phyloP scores from a whole-genome alignment of 2,797 vertebrate genomes.

The Sebastes oblongus region DNA sequence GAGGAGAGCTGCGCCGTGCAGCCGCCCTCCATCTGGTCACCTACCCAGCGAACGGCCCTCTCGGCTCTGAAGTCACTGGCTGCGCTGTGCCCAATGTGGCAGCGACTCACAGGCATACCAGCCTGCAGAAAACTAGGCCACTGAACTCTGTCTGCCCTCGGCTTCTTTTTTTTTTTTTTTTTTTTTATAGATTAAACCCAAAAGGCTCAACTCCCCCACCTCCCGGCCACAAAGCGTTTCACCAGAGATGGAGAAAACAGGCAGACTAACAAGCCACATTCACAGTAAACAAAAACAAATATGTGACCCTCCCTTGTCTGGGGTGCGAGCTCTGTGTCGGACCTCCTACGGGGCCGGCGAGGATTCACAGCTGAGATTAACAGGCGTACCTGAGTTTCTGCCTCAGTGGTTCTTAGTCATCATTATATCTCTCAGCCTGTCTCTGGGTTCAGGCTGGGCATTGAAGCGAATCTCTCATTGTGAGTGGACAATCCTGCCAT shows the following conservation, averaged over 20 bases:
- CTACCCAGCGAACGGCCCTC: conserved; percentile 46
- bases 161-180: conserved; percentile 33
- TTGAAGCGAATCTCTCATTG: conserved; percentile 27
- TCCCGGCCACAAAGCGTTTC: conserved; percentile 50
- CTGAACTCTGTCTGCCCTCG: conserved; percentile 72
- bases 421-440: conserved; percentile 13
- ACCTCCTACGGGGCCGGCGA: background rate
- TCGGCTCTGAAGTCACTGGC: conserved; percentile 64
- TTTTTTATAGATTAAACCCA: conserved; percentile 58
- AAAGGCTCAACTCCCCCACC: conserved; percentile 53
- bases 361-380: conserved; percentile 22
- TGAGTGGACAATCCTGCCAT: conserved; percentile 57
- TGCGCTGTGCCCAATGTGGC: conserved; percentile 59
- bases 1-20: conserved; percentile 42
- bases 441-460: conserved; percentile 9
- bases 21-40: conserved; percentile 68
- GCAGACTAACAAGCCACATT: conserved; percentile 11
- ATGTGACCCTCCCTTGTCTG: background rate
- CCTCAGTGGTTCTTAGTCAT: conserved; percentile 40
- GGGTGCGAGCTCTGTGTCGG: background rate
- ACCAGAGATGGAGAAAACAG: conserved; percentile 31
- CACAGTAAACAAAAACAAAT: conserved; percentile 51
- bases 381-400: conserved; percentile 35
- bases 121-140: conserved; percentile 71
- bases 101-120: conserved; percentile 56